Base-by-base conservation (phyloP, 2,113 vertebrate species). In the Otis tarda region DNA sequence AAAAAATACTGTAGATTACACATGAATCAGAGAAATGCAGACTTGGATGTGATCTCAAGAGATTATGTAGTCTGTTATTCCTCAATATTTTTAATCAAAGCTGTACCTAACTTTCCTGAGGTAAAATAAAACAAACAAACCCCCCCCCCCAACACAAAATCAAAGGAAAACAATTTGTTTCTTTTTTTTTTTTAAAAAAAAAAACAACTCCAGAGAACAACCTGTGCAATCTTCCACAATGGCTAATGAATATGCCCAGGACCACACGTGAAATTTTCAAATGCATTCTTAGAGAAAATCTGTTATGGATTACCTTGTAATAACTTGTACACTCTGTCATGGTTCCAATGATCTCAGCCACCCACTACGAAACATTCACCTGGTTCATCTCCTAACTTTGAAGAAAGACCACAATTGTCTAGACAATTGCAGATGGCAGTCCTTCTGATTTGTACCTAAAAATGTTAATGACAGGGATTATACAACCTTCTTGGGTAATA, bases 41-140 rank as follows among this genome's bases (percentile, higher is more conserved):
- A 60, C 27, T 50, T 87, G 53, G 14, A 41, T 76, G 39, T 24
- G 35, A 53, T 89, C 73, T 95, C 89, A 73, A 78, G 69, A 49
- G 53, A 2, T 63, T 75, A 43, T 52, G 21, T n/a, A 89, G n/a
- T 60, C 53, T 94, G 37, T 60, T 89, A 79, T 35, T 92, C 27
- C 49, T 89, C 69, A 75, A 15, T 71, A 49, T 49, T 91, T 96
- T 95, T 68, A 81, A 95, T 91, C 69, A 92, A 91, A 92, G 52
- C 10, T 75, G 30, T 69, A 71, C 9, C 35, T 89, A 87, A 33
- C 4, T 31, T 87, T 95, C n/a, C 43, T 45, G 56, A 43, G 21
- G 27, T 93, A 69, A 92, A 85, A 84, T n/a, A 60, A 68, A 59
- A 25, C 31, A 81, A 75, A 68, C 7, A 52, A 25, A 22, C n/a